Conservation (phyloP, 2,888 invertebrate species). For the Neoascia interrupta region DNA sequence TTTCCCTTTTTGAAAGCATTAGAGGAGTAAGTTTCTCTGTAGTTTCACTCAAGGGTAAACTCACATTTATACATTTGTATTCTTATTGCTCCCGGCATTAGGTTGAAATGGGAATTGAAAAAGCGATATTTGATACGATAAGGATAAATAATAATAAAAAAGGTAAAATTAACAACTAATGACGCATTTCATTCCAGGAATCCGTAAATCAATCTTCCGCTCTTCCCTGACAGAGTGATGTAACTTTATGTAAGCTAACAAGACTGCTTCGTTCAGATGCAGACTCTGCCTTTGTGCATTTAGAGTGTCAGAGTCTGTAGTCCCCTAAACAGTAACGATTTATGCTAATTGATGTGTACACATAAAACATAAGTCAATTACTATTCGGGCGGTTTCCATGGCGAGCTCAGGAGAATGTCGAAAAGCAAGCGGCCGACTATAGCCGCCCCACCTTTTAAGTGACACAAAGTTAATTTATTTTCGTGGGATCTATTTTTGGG, state of each 20-base stretch:
- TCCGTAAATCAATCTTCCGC: conserved; percentile 29
- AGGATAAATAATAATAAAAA: conserved; percentile 46
- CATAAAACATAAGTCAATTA: conserved; percentile 60
- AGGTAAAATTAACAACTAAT: conserved; percentile 52
- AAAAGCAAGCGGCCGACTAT: conserved; percentile 24
- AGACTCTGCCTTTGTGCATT: background rate
- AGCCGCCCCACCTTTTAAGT: conserved; percentile 54
- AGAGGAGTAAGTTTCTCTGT: conserved; percentile 22
- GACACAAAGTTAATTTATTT: conserved; percentile 62
- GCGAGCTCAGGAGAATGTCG: conserved; percentile 41
- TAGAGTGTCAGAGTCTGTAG: background rate
- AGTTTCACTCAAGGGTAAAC: conserved; percentile 30
- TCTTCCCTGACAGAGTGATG: background rate
- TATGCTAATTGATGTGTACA: conserved; percentile 60
- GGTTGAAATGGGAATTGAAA: conserved; percentile 27
- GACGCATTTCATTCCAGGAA: conserved; percentile 31
- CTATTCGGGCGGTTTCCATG: conserved; percentile 47
- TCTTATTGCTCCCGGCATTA: conserved; percentile 20
- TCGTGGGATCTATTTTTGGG: conserved; percentile 57
- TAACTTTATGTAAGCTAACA: conserved; percentile 19
- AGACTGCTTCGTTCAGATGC: conserved; percentile 16
- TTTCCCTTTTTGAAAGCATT: conserved; percentile 36
- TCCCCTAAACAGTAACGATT: conserved; percentile 49
- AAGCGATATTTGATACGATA: conserved; percentile 31
- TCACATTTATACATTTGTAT: conserved; percentile 24